Evolutionary conservation across 2,888 invertebrate species (phyloP).

Genomic region (Lumbricus terrestris): DNA sequence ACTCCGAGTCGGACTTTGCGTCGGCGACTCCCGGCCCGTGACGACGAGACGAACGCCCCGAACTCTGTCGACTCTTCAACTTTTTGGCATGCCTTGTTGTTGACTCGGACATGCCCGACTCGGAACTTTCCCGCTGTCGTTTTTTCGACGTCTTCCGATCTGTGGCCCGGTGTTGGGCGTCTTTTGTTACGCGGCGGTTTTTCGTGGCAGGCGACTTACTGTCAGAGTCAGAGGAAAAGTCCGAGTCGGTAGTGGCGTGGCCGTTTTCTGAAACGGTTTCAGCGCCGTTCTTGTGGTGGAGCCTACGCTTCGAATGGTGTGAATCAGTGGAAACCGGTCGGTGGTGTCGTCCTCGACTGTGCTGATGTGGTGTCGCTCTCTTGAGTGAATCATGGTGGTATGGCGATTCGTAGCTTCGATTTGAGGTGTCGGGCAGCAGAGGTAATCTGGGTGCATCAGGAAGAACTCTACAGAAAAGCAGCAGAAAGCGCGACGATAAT

Average conservation of each 20-base stretch:
- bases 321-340: not conserved
- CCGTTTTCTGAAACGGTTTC: not conserved
- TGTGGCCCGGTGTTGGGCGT: not conserved
- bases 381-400: not conserved
- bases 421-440: not conserved
- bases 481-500: not conserved
- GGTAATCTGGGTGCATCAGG: constrained; percentile 14
- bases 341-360: not conserved
- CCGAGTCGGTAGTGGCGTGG: not conserved
- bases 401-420: not conserved
- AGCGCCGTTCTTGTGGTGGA: not conserved
- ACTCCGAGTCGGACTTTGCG: constrained; percentile 10
- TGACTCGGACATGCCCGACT: constrained; percentile 4
- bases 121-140: not conserved
- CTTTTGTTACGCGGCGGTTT: not conserved
- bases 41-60: not conserved
- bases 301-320: not conserved
- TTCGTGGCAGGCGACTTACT: not conserved
- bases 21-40: not conserved
- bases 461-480: constrained; percentile 11
- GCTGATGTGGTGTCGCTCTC: not conserved
- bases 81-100: not conserved
- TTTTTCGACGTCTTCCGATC: not conserved
- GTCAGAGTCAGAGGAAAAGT: not conserved
- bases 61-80: not conserved